A percentile compares a stretch with the other conserved stretches of the same genome.
Conservation (phyloP, 2,888 invertebrate species). For the Petrolisthes manimaculis region DNA sequence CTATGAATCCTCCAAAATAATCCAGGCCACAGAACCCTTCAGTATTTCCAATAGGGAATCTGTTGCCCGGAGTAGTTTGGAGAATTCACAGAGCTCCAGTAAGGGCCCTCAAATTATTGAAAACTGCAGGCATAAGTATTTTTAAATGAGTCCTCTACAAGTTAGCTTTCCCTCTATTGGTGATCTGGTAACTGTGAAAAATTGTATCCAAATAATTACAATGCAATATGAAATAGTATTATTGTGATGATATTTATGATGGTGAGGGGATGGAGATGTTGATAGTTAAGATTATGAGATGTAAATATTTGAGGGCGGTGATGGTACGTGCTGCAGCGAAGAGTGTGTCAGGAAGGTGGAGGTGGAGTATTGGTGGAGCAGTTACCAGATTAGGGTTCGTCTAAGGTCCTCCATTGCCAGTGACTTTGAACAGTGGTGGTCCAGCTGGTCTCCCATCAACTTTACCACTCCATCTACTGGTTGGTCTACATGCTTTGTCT, state of each 20-base stretch:
- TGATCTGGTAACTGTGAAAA: background rate
- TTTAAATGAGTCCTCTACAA: too few species aligned
- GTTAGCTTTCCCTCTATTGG: too few species aligned
- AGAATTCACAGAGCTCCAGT: too few species aligned
- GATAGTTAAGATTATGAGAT: too few species aligned
- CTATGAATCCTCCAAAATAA: too few species aligned
- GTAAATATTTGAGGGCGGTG: background rate
- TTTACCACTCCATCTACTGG: slow-evolving; percentile 1
- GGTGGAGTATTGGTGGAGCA: slow-evolving; percentile 27
- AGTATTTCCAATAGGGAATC: too few species aligned
- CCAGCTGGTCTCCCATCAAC: background rate
- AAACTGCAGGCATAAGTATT: background rate
- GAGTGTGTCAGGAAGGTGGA: background rate
- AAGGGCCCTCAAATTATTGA: background rate
- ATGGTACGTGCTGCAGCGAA: background rate
- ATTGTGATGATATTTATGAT: background rate
- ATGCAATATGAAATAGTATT: background rate
- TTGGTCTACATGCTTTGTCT: background rate
- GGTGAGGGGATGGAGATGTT: too few species aligned
- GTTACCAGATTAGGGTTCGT: background rate
- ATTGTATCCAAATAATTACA: background rate
- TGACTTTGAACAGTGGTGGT: slow-evolving; percentile 8
- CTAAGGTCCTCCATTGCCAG: background rate
- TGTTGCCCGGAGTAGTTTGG: too few species aligned
- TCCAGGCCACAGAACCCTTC: too few species aligned